Conservation (phyloP, 1,140 invertebrate species). For the Homalodisca vitripennis region DNA sequence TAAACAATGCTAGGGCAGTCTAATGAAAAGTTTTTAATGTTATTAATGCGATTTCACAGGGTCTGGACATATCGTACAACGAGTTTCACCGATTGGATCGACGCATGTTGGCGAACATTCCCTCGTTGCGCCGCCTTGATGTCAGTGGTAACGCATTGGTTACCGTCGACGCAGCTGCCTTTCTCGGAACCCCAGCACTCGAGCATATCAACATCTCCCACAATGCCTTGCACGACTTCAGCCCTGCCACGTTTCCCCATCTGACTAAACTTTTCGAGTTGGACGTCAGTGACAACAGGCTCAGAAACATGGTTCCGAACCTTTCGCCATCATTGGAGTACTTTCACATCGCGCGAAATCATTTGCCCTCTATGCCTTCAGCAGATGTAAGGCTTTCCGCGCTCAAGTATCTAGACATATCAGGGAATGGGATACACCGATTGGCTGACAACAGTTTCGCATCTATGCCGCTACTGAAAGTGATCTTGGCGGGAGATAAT, state of each 20-base stretch:
- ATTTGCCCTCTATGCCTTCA: conserved; percentile 64
- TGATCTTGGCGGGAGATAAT: conserved; percentile 76
- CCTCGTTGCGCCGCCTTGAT: conserved; percentile 72
- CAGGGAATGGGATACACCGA: conserved; percentile 70
- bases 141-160: conserved; percentile 73
- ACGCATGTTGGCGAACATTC: conserved; percentile 68
- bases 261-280: conserved; percentile 73
- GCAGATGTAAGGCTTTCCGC: conserved; percentile 67
- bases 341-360: conserved; percentile 71
- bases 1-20: no score
- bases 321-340: conserved; percentile 74
- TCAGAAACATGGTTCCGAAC: conserved; percentile 62
- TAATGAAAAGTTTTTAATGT: no score
- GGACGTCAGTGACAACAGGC: conserved; percentile 72
- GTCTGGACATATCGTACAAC: conserved; percentile 77
- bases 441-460: conserved; percentile 64
- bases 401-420: conserved; percentile 70
- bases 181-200: conserved; percentile 65
- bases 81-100: conserved; percentile 69
- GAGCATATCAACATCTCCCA: conserved; percentile 56
- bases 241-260: conserved; percentile 62
- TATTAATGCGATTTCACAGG: conserved; percentile 48
- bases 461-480: conserved; percentile 65
- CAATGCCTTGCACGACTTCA: conserved; percentile 43
- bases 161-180: conserved; percentile 68